phyloP scores from a whole-genome alignment of 53 echinoderm and acorn worm genomes.

The Paelopatides confundens region DNA sequence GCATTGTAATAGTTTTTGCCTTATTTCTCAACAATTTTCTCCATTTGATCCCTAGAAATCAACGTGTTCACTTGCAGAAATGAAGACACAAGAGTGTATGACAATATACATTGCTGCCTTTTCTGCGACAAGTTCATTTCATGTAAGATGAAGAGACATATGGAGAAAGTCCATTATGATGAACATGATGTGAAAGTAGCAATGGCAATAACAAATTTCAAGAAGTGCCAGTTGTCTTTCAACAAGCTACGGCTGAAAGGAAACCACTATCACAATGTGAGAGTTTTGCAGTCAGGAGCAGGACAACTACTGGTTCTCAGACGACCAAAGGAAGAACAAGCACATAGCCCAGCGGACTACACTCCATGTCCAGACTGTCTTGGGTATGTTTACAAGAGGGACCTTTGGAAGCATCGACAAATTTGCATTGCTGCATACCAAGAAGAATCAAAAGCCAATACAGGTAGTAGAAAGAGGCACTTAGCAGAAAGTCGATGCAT shows the following conservation, averaged over 20 bases:
- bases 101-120: constrained; percentile 18
- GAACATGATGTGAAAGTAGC: constrained; percentile 8
- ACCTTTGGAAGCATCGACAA: constrained; percentile 11
- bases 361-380: not conserved
- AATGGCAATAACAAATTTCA: not conserved
- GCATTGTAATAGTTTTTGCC: too few relatives aligned
- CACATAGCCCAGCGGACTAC: constrained; percentile 2
- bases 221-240: not conserved
- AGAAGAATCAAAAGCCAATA: not conserved
- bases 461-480: not conserved
- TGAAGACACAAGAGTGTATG: not conserved
- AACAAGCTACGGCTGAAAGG: not conserved
- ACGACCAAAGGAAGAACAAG: not conserved
- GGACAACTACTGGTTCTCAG: not conserved
- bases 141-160: constrained; percentile 13
- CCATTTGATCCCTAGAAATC: too few relatives aligned
- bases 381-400: not conserved
- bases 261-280: not conserved
- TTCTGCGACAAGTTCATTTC: not conserved
- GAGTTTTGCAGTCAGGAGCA: not conserved
- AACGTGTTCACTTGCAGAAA: too few relatives aligned
- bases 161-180: not conserved
- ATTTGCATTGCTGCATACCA: not conserved
- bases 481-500: not conserved
- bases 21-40: too few relatives aligned